A percentile compares a stretch with the other conserved stretches of the same genome.
These are phyloP conservation scores for Incurvaria masculella DNA, from an alignment of 2,888 invertebrate genomes.

Conservation along the genomic window DNA sequence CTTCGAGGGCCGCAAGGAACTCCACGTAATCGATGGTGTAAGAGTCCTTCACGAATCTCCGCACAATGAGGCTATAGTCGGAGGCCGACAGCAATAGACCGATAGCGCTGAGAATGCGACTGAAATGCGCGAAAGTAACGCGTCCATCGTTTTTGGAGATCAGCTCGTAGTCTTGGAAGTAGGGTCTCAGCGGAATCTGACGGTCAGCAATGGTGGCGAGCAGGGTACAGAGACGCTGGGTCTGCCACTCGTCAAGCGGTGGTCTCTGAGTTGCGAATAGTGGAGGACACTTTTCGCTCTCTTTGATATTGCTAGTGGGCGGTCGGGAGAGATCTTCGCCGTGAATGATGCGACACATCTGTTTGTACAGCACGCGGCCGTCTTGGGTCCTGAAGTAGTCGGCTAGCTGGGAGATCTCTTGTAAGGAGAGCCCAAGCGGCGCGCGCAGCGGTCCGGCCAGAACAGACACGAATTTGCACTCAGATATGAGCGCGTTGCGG, in stretches of 20 bases:
- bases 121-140: conserved; percentile 74
- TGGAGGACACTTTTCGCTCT: background rate
- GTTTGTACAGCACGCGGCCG: conserved; percentile 72
- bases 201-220: conserved; percentile 70
- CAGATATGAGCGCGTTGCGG: conserved; percentile 69
- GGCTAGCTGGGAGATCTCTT: conserved; percentile 68
- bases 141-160: conserved; percentile 71
- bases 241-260: conserved; percentile 53
- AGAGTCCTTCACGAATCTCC: conserved; percentile 71
- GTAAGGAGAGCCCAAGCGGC: conserved; percentile 65
- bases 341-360: conserved; percentile 71
- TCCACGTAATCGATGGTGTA: conserved; percentile 78
- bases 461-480: conserved; percentile 70
- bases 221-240: conserved; percentile 64
- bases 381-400: conserved; percentile 80
- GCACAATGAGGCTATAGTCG: conserved; percentile 70
- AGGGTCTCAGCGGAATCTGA: conserved; percentile 66
- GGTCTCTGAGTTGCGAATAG: background rate
- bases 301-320: conserved; percentile 12
- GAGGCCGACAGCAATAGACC: conserved; percentile 65
- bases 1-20: conserved; percentile 67
- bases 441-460: conserved; percentile 65
- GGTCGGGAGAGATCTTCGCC: conserved; percentile 51
- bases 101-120: conserved; percentile 68
- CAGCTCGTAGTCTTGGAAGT: conserved; percentile 72